Conservation (phyloP, 1,140 invertebrate species). For the Drosophila virilis region DNA sequence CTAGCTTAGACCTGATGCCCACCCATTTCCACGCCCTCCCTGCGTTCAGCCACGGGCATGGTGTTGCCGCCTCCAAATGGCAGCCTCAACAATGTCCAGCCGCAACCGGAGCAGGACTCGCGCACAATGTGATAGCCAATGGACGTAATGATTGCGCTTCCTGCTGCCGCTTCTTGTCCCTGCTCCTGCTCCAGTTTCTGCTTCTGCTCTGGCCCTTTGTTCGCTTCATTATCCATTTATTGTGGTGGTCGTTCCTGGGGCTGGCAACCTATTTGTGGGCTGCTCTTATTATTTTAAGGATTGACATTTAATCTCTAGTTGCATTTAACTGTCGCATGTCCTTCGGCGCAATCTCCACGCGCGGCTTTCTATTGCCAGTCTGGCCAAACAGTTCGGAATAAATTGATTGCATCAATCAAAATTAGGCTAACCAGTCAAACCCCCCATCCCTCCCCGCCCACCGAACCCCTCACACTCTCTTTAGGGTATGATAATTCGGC, state of each 20-base stretch:
- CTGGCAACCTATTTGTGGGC: background rate
- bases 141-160: constrained; percentile 38
- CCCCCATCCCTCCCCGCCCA: background rate
- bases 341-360: constrained; percentile 11
- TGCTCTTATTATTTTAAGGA: constrained; percentile 44
- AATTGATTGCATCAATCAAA: constrained; percentile 11
- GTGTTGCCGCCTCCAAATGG: constrained; percentile 22
- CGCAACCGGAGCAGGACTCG: background rate
- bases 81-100: constrained; percentile 10
- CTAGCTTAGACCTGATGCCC: constrained; percentile 7
- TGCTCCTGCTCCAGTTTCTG: background rate
- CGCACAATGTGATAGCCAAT: constrained; percentile 26
- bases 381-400: background rate
- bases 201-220: constrained; percentile 13
- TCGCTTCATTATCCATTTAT: constrained; percentile 44
- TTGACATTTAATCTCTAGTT: constrained; percentile 50
- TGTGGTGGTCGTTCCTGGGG: constrained; percentile 15
- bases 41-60: constrained; percentile 12
- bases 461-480: background rate
- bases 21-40: background rate
- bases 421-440: constrained; percentile 1
- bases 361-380: background rate
- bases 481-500: background rate
- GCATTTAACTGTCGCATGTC: constrained; percentile 38
- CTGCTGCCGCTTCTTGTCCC: constrained; percentile 3